Conservation (phyloP, 2,888 invertebrate genomes). For the Macaria liturata region DNA sequence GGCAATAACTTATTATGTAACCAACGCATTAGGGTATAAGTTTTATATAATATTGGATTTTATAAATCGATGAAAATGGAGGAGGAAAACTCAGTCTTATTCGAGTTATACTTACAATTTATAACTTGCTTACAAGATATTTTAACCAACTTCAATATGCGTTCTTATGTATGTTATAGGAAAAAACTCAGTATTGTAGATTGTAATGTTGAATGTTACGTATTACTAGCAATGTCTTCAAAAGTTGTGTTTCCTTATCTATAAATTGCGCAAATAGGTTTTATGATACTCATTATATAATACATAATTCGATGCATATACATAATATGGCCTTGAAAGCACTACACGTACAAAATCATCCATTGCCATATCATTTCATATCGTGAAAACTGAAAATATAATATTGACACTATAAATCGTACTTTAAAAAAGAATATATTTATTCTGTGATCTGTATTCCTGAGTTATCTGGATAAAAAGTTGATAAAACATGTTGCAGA, state of each 20-base stretch:
- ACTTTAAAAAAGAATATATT: too few relatives aligned
- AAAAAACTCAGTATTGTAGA: conserved; percentile 51
- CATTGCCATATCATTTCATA: conserved; percentile 70
- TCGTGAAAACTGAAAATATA: conserved; percentile 12
- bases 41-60: conserved; percentile 52
- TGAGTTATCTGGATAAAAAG: too few relatives aligned
- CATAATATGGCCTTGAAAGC: conserved; percentile 40
- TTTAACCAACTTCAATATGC: conserved; percentile 43
- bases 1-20: conserved; percentile 66
- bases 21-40: conserved; percentile 53
- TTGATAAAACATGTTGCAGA: too few relatives aligned
- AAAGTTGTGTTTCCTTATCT: conserved; percentile 24
- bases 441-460: too few relatives aligned
- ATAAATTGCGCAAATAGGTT: conserved; percentile 1
- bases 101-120: conserved; percentile 47
- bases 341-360: conserved; percentile 69
- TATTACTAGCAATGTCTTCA: conserved; percentile 5
- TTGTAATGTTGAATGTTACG: conserved; percentile 28
- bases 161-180: conserved; percentile 1
- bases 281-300: conserved; percentile 11
- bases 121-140: conserved; percentile 51
- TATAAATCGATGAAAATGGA: conserved; percentile 48
- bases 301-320: conserved; percentile 19
- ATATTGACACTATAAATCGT: too few relatives aligned
- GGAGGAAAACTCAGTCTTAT: conserved; percentile 36